Evolutionary conservation across 2,113 vertebrate genomes (phyloP), one percentile per base, ranked within the genome.

Genomic region (Mellivora capensis): DNA sequence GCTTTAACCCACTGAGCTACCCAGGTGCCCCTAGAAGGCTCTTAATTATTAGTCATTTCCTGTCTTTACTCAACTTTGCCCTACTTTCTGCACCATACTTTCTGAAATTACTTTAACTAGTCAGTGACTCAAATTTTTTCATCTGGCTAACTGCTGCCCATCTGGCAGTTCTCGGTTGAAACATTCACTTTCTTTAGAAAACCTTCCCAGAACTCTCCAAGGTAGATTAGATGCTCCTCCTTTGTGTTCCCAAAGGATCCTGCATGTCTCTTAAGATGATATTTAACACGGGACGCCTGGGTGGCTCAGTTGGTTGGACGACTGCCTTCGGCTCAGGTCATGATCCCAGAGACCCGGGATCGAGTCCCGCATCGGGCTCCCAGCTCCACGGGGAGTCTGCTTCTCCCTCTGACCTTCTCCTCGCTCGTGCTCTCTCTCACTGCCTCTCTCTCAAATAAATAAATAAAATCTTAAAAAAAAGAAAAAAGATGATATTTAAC

Each of bases 41-140:
- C 44, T 95, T 87, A 87, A 95, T 81, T 92, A 81, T n/a, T 81
- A 21, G 84, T 37, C 25, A 11, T 74, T 87, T 95, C 90, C 18
- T 54, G 4, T 52, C 52, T 42, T 10, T 44, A 52, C 12, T 74
- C 29, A 1, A 14, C 74, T 54, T 95, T 52, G n/a, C 34, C 42
- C 47, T 91, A 29, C 31, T 85, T 77, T 80, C 23, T 95, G 31
- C 37, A 47, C 57, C 20, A 90, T 25, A 74, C n/a, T 37, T 64
- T 77, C 34, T 72, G 52, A 86, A 86, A 95, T 87, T 87, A n/a
- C 83, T 72, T 34, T 37, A 44, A 29, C 57, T 29, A 9, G 14
- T 64, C 37, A 74, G 4, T 86, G 67, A 74, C 69, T 76, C 54
- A 77, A 21, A n/a, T 80, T 39, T 86, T 84, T 59, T 72, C 14